phyloP scores from a whole-genome alignment of 2,888 invertebrate genomes.

The Yponomeuta sedellus region DNA sequence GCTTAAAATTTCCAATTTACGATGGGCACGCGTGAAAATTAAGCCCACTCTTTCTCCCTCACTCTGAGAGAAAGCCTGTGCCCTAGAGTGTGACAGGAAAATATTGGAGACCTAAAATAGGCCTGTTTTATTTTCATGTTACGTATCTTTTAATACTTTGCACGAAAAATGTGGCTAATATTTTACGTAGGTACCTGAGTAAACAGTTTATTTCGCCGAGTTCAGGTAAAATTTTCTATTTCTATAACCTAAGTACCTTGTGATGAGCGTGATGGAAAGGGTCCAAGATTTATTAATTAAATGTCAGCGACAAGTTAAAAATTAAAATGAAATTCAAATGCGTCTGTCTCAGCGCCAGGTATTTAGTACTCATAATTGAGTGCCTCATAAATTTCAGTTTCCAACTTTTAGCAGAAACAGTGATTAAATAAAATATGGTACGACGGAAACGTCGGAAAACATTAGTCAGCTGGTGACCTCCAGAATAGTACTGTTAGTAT shows the following conservation, averaged over 20 bases:
- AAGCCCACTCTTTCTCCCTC: no score
- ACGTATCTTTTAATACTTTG: no score
- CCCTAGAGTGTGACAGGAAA: no score
- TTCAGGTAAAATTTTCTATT: no score
- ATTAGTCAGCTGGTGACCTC: background rate
- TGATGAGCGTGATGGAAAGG: background rate
- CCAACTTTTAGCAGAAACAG: background rate
- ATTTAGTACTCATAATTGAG: background rate
- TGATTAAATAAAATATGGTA: conserved; percentile 1
- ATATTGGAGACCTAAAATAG: no score
- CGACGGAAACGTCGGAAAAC: background rate
- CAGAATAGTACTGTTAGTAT: background rate
- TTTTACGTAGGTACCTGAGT: no score
- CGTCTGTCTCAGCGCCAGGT: background rate
- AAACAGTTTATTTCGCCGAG: no score
- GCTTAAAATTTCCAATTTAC: no score
- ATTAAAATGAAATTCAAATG: background rate
- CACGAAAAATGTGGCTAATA: no score
- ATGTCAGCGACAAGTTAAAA: background rate
- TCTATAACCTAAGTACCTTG: background rate
- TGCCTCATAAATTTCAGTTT: background rate
- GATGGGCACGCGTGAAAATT: no score
- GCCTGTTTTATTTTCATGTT: no score
- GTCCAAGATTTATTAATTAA: background rate
- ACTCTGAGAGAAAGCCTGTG: no score